Evolutionary conservation across 2,888 invertebrate species (phyloP).

Genomic region (Oscheius sp.): DNA sequence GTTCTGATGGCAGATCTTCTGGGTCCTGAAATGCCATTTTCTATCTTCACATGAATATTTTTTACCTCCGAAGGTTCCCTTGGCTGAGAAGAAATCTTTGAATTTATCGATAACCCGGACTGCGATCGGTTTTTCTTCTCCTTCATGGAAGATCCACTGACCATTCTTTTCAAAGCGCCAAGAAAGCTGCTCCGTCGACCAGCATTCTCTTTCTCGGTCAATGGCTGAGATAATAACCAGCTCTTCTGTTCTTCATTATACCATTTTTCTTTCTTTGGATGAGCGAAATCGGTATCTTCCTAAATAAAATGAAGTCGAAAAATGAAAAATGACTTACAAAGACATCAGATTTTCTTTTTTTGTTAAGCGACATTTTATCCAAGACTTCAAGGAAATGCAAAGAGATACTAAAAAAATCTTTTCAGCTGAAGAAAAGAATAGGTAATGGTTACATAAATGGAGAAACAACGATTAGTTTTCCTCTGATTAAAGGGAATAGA

Average conservation of each 20-base stretch:
- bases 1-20: not conserved
- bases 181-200: conserved; percentile 17
- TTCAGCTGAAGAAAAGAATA: too few species aligned
- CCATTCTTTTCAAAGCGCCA: conserved; percentile 7
- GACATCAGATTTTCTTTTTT: conserved; percentile 25
- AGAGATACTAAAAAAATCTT: too few species aligned
- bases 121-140: conserved; percentile 13
- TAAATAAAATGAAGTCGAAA: not conserved
- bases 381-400: too few species aligned
- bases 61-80: too few species aligned
- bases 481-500: too few species aligned
- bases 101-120: not conserved
- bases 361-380: conserved; percentile 1
- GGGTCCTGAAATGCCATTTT: too few species aligned
- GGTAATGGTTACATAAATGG: too few species aligned
- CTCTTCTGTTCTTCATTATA: conserved; percentile 23
- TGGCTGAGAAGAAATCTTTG: too few species aligned
- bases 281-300: not conserved
- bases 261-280: conserved; percentile 22
- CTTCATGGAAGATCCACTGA: conserved; percentile 17
- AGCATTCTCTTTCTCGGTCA: not conserved
- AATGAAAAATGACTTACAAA: conserved; percentile 2
- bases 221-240: not conserved
- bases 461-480: too few species aligned
- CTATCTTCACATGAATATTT: too few species aligned